phyloP scores from a whole-genome alignment of 2,888 invertebrate species.

The Mesoligia furuncula region DNA sequence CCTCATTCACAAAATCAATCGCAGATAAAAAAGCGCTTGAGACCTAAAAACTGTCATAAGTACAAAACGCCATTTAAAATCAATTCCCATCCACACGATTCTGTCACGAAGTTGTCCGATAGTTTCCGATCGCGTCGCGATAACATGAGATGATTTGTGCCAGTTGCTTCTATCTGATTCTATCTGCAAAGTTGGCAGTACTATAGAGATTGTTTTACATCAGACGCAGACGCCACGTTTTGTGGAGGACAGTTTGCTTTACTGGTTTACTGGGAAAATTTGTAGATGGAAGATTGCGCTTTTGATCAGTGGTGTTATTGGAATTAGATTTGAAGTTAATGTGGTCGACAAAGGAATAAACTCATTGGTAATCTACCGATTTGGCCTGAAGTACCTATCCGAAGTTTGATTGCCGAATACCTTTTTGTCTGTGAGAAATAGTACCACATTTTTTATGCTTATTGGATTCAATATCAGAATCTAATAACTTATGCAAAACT shows the following conservation, averaged over 20 bases:
- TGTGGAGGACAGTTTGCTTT: constrained; percentile 5
- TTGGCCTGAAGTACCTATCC: background rate
- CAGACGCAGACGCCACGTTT: background rate
- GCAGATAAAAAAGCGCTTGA: background rate
- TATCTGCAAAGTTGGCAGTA: constrained; percentile 42
- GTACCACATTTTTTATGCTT: background rate
- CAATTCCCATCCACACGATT: constrained; percentile 39
- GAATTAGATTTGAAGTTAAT: background rate
- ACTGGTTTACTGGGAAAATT: background rate
- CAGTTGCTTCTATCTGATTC: constrained; percentile 29
- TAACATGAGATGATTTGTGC: constrained; percentile 51
- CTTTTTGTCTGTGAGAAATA: background rate
- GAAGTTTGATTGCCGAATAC: background rate
- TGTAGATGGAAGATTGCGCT: background rate
- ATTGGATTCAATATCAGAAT: background rate
- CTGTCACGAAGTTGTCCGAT: constrained; percentile 51
- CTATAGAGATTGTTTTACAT: constrained; percentile 33
- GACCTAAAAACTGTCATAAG: constrained; percentile 17
- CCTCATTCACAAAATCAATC: constrained; percentile 2
- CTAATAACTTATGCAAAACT: constrained; percentile 6
- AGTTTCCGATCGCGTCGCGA: constrained; percentile 52
- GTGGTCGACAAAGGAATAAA: background rate
- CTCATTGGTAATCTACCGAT: background rate
- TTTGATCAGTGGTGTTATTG: constrained; percentile 3
- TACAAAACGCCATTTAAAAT: constrained; percentile 46